Evolutionary conservation across 2,113 vertebrate species (phyloP).

Genomic region (Laticauda colubrina): DNA sequence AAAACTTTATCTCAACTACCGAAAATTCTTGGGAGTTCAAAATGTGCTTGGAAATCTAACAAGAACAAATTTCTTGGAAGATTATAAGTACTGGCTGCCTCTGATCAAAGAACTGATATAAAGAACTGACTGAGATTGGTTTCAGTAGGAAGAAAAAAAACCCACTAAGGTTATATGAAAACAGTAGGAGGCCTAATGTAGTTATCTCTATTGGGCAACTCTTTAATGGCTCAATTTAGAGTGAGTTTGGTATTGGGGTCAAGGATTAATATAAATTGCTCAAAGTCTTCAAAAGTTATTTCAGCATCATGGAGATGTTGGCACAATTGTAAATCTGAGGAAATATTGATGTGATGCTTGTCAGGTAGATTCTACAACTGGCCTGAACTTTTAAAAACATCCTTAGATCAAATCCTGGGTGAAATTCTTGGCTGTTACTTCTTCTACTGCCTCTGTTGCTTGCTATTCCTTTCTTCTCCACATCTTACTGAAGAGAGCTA

Average conservation of each 20-base stretch:
- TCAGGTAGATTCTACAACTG: neutral
- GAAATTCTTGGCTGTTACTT: neutral
- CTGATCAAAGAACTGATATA: constrained; percentile 9
- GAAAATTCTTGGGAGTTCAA: constrained; percentile 15
- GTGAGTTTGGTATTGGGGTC: neutral
- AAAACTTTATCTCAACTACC: constrained; percentile 32
- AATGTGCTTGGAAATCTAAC: constrained; percentile 17
- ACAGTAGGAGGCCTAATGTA: neutral
- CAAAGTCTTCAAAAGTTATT: neutral
- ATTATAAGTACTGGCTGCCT: constrained; percentile 15
- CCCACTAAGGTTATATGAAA: constrained; percentile 15
- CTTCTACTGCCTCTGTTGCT: neutral
- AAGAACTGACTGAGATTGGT: constrained; percentile 6
- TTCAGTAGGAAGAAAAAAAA: constrained; percentile 2
- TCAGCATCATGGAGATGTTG: neutral
- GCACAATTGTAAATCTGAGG: neutral
- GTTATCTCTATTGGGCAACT: neutral
- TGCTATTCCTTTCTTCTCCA: neutral
- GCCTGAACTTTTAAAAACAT: neutral
- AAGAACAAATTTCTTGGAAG: constrained; percentile 19
- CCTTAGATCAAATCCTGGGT: neutral
- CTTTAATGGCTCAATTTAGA: constrained; percentile 19
- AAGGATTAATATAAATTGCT: constrained; percentile 19
- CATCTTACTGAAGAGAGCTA: neutral
- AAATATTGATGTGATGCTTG: neutral